Base-by-base conservation (phyloP, 1,140 invertebrate genomes). In the Eumeta japonica region DNA sequence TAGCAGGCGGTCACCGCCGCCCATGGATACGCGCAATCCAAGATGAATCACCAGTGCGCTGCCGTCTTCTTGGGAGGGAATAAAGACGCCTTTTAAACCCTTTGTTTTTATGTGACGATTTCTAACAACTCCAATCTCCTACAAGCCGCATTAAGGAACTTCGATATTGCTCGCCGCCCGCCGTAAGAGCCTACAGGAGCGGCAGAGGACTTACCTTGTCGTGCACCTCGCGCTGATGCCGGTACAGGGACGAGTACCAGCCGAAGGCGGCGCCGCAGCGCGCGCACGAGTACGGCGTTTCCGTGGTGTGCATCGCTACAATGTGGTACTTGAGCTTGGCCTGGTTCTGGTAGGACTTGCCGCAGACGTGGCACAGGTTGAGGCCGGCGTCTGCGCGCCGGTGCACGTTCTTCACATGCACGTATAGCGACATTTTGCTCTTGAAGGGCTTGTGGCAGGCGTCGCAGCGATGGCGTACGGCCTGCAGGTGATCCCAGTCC, bases 351-450 rank as follows among this genome's bases (percentile, higher is more conserved):
- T 72, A 72, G 0, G 62, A 60, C 41, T 72, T 72, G n/a, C 67
- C 67, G 50, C 67, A 72, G n/a, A 72, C 65, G 39, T 72, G 67
- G 14, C 67, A 73, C n/a, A 73, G 43, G 32, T 73, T 67, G 16
- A 65, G 56, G 32, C 60, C 58, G 36, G 55, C 55, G 39, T 64
- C 60, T 39, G 58, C 58, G 20, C 58, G 52, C 0, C 50, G 17
- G 37, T 73, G 68, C 1, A 73, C 64, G 18, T 70, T 73, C 45
- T 73, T 62, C 40, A 61, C 36, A 40, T 73, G 68, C 3, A 70
- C 64, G 46, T 73, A 73, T 31, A 68, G 41, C 0, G 68, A 70
- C 7, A 65, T 68, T 57, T 68, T 64, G 17, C 65, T 68, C 16
- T 70, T 73, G 57, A 68, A 73, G 9, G 68, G 60, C 68, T 72